Conservation (phyloP, 2,888 invertebrate species). For the Myathropa florea region DNA sequence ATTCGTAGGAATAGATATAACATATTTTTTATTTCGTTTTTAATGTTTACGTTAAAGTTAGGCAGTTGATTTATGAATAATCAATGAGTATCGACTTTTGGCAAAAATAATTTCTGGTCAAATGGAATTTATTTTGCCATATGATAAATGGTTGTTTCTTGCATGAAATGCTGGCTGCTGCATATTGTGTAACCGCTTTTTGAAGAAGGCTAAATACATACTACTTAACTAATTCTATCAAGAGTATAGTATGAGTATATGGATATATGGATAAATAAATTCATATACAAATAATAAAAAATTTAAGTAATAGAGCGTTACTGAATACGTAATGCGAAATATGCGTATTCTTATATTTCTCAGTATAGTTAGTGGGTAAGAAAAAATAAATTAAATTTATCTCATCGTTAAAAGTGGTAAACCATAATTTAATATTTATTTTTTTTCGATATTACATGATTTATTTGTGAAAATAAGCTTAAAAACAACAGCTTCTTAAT, state of each 20-base stretch:
- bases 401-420: constrained; percentile 41
- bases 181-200: constrained; percentile 75
- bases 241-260: constrained; percentile 37
- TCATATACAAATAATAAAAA: constrained; percentile 10
- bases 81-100: constrained; percentile 38
- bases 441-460: too few relatives aligned
- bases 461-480: too few relatives aligned
- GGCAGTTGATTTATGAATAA: constrained; percentile 42
- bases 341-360: constrained; percentile 1
- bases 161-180: constrained; percentile 80
- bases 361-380: constrained; percentile 13
- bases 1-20: constrained; percentile 44
- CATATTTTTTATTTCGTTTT: constrained; percentile 1
- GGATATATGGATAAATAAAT: too few relatives aligned
- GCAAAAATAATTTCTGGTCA: constrained; percentile 50
- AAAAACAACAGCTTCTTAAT: too few relatives aligned
- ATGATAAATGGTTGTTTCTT: constrained; percentile 73
- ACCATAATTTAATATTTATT: constrained; percentile 5
- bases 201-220: constrained; percentile 60
- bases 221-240: constrained; percentile 28
- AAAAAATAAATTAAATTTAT: constrained; percentile 2
- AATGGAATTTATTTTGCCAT: constrained; percentile 64
- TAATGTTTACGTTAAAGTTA: constrained; percentile 31
- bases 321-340: neutral
- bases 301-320: constrained; percentile 7